Percentiles rank a stretch among this genome's conserved stretches.
Conservation (phyloP, 2,888 invertebrate species). For the Aelia acuminata region DNA sequence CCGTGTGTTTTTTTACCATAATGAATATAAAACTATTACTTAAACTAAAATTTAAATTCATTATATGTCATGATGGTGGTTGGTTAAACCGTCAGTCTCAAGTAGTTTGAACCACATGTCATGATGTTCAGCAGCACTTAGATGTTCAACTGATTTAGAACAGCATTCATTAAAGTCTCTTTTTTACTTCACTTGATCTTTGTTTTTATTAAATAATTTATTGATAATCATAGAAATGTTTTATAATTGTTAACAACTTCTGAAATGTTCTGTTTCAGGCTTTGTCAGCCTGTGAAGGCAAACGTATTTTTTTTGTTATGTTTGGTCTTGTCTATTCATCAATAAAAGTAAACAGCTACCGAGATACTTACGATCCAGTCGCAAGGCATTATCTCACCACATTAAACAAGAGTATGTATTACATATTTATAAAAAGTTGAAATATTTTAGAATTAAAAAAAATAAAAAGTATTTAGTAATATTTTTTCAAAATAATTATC, state of each 20-base stretch:
- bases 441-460: too few species aligned
- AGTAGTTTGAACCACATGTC: too few species aligned
- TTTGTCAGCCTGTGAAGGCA: conserved; percentile 23
- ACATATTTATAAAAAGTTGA: too few species aligned
- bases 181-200: too few species aligned
- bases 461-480: neutral
- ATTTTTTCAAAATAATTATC: neutral
- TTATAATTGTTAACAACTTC: neutral
- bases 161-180: too few species aligned
- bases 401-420: conserved; percentile 35
- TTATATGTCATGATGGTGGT: too few species aligned
- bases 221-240: neutral
- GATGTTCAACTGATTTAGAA: too few species aligned
- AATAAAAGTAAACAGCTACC: neutral
- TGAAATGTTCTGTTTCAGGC: conserved; percentile 18
- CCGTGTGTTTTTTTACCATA: too few species aligned
- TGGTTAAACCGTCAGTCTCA: too few species aligned
- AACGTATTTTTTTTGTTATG: conserved; percentile 24
- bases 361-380: neutral
- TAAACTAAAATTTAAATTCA: too few species aligned
- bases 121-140: too few species aligned
- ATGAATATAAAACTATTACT: too few species aligned
- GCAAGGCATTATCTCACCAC: conserved; percentile 8
- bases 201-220: neutral
- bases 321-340: conserved; percentile 34